These are phyloP conservation scores for Watsonalla binaria DNA, from an alignment of 2,888 invertebrate species.

Conservation along the genomic window DNA sequence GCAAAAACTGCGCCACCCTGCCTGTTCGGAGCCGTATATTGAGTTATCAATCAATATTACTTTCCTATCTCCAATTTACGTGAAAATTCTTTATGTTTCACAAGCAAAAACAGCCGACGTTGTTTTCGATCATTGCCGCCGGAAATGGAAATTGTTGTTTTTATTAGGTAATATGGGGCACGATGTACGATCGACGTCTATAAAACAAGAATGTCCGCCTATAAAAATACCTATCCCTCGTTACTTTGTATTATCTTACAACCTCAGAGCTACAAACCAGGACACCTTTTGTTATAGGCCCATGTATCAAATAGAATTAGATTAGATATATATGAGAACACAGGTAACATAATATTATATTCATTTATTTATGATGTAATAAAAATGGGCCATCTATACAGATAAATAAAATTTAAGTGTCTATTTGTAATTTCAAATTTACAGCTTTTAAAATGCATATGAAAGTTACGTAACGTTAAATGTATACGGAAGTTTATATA, in stretches of 20 bases:
- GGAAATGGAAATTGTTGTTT: slow-evolving; percentile 22
- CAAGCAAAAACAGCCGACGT: slow-evolving; percentile 26
- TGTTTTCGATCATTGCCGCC: slow-evolving; percentile 25
- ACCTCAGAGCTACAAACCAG: slow-evolving; percentile 52
- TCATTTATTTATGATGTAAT: slow-evolving; percentile 57
- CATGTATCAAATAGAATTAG: slow-evolving; percentile 75
- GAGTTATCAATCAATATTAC: slow-evolving; percentile 57
- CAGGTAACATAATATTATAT: slow-evolving; percentile 47
- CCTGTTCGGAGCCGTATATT: slow-evolving; percentile 39
- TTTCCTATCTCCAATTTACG: slow-evolving; percentile 42
- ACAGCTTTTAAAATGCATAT: too few relatives aligned
- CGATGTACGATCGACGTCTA: slow-evolving; percentile 12
- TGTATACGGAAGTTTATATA: too few relatives aligned
- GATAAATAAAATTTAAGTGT: too few relatives aligned
- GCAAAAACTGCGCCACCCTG: slow-evolving; percentile 20
- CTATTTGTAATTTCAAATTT: too few relatives aligned
- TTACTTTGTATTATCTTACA: slow-evolving; percentile 60
- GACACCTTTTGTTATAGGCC: slow-evolving; percentile 68
- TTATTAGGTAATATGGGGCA: slow-evolving; percentile 14
- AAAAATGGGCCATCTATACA: too few relatives aligned
- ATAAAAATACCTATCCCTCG: slow-evolving; percentile 42
- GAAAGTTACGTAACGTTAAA: too few relatives aligned
- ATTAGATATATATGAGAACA: slow-evolving; percentile 68
- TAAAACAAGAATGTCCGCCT: slow-evolving; percentile 29
- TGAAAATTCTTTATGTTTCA: slow-evolving; percentile 33